phyloP scores from a whole-genome alignment of 2,113 vertebrate species.

The Bucco capensis region DNA sequence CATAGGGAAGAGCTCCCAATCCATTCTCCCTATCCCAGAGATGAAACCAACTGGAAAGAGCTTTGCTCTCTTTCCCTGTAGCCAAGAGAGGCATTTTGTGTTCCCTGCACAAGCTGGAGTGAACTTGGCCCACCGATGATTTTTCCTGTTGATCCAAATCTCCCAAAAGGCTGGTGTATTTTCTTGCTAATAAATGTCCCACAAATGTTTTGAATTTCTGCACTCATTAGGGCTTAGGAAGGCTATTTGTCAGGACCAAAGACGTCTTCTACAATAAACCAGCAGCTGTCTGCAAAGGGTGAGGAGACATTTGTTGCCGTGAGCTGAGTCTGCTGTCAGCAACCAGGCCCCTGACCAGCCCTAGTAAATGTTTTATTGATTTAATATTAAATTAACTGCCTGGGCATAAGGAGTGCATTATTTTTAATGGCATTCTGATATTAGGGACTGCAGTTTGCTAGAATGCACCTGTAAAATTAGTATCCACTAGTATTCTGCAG shows the following conservation, averaged over 20 bases:
- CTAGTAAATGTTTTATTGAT: conserved; percentile 75
- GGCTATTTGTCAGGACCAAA: conserved; percentile 70
- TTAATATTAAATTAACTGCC: conserved; percentile 77
- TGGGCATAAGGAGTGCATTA: conserved; percentile 68
- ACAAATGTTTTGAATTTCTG: conserved; percentile 72
- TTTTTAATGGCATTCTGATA: conserved; percentile 67
- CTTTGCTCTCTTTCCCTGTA: neutral
- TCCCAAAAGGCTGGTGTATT: conserved; percentile 43
- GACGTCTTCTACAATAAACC: conserved; percentile 69
- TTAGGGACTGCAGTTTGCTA: conserved; percentile 65
- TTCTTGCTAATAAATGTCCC: conserved; percentile 67
- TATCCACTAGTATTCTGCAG: conserved; percentile 63
- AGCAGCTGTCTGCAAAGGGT: conserved; percentile 67
- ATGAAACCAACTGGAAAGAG: conserved; percentile 1
- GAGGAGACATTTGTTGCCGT: conserved; percentile 62
- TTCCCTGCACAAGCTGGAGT: neutral
- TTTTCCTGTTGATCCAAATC: conserved; percentile 33
- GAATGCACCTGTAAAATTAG: conserved; percentile 78
- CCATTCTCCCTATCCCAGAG: neutral
- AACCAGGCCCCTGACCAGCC: conserved; percentile 53
- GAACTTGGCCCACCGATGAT: neutral
- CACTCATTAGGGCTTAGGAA: conserved; percentile 66
- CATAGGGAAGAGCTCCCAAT: neutral
- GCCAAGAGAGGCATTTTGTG: neutral
- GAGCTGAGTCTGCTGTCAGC: conserved; percentile 74